A percentile compares a stretch with the other conserved stretches of the same genome.
These are phyloP conservation scores for Caenorhabditis becei DNA, from an alignment of 2,888 invertebrate genomes.

Conservation along the genomic window DNA sequence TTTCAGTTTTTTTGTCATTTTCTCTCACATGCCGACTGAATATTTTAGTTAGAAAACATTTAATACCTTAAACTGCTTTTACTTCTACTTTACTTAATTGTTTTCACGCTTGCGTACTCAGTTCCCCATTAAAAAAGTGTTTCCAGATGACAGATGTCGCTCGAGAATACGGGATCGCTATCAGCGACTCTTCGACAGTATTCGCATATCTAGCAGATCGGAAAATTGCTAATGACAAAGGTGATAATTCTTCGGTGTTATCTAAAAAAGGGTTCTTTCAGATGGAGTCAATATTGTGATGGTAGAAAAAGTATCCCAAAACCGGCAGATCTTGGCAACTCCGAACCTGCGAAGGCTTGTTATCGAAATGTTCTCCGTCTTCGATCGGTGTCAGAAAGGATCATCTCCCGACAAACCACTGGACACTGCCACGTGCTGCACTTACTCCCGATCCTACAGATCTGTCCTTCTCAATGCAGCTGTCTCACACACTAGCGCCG, in stretches of 20 bases:
- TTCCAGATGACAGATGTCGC: constrained; percentile 42
- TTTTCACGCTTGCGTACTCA: not conserved
- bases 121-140: not conserved
- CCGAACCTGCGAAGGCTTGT: constrained; percentile 58
- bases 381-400: constrained; percentile 52
- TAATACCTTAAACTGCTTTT: too few relatives aligned
- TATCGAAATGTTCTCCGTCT: constrained; percentile 67
- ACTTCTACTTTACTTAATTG: too few relatives aligned
- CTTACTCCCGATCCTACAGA: constrained; percentile 61
- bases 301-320: constrained; percentile 49
- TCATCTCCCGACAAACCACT: constrained; percentile 35
- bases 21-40: too few relatives aligned
- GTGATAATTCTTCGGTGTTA: not conserved
- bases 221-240: constrained; percentile 3
- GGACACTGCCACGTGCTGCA: constrained; percentile 41
- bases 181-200: constrained; percentile 56
- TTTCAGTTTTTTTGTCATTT: not conserved
- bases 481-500: constrained; percentile 23
- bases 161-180: constrained; percentile 43
- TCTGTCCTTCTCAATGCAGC: constrained; percentile 64
- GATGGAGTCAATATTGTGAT: constrained; percentile 39
- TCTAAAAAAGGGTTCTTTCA: not conserved
- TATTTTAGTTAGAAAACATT: too few relatives aligned
- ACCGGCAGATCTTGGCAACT: constrained; percentile 30
- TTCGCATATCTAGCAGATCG: constrained; percentile 39